phyloP scores from a whole-genome alignment of 2,113 vertebrate genomes.

The Pelusios castaneus region DNA sequence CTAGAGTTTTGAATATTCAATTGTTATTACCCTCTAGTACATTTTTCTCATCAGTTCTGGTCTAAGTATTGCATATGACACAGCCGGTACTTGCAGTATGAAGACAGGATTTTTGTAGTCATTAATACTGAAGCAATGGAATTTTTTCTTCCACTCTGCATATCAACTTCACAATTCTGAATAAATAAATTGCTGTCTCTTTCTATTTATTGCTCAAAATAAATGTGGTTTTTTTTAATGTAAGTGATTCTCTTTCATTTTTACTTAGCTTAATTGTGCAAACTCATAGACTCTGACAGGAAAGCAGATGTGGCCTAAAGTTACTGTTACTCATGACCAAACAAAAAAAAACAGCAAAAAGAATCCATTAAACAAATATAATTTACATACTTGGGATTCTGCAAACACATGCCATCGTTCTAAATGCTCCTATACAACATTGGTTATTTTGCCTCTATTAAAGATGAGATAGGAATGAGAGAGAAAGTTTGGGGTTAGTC shows the following conservation, averaged over 20 bases:
- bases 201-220: constrained; percentile 17
- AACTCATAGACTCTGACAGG: neutral
- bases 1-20: constrained; percentile 12
- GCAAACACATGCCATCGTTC: neutral
- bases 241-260: neutral
- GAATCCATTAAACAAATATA: neutral
- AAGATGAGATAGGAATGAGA: neutral
- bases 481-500: neutral
- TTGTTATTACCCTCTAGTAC: constrained; percentile 4
- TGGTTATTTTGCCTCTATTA: neutral
- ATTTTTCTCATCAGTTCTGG: neutral
- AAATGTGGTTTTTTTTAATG: neutral
- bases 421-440: neutral
- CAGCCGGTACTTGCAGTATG: neutral
- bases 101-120: constrained; percentile 12
- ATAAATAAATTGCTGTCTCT: neutral
- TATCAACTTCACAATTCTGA: neutral
- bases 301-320: neutral
- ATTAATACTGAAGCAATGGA: neutral
- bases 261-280: constrained; percentile 8
- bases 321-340: neutral
- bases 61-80: neutral
- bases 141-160: neutral
- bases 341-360: neutral
- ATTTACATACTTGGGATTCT: neutral